Evolutionary conservation across 92 coral and sea anemone species (phyloP).

Genomic region (Hydrozoanthus gracilis): DNA sequence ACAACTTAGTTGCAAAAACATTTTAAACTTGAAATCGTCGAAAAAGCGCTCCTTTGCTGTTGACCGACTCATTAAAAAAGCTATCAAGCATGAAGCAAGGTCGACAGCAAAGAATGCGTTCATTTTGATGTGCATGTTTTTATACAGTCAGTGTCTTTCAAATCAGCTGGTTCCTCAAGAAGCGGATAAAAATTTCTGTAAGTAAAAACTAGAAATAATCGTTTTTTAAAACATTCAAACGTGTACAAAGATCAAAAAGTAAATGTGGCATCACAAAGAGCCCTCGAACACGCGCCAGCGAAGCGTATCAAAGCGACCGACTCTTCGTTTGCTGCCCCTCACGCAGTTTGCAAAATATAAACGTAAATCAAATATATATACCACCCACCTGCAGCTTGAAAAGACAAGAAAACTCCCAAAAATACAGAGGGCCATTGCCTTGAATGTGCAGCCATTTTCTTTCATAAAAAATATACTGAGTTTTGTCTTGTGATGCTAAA

Average conservation of each 20-base stretch:
- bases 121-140: not conserved
- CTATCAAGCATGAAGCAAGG: not conserved
- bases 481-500: conserved; percentile 4
- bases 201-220: not conserved
- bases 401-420: not conserved
- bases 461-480: not conserved
- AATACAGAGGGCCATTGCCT: not conserved
- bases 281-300: not conserved
- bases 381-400: not conserved
- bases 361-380: not conserved
- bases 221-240: no score
- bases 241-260: not conserved
- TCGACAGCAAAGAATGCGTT: not conserved
- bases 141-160: no score
- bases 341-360: not conserved
- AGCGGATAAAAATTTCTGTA: not conserved
- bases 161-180: not conserved
- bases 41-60: not conserved
- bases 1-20: not conserved
- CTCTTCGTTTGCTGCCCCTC: not conserved
- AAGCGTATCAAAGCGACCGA: not conserved
- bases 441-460: conserved; percentile 12
- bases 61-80: not conserved
- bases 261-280: not conserved
- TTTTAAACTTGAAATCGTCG: not conserved